Conservation (phyloP, 1,140 invertebrate species). For the Magallana ariakensis region DNA sequence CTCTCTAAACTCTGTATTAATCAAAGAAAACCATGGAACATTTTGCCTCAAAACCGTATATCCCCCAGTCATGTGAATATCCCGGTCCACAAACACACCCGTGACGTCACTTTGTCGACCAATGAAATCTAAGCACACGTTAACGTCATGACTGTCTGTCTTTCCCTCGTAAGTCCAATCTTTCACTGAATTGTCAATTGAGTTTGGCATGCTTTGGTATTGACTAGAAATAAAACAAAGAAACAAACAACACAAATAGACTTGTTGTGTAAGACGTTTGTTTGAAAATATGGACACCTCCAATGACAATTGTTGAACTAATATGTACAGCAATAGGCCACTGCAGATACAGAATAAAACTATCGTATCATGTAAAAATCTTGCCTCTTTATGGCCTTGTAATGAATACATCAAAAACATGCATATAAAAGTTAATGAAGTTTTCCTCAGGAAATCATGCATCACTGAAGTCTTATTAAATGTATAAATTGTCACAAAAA, state of each 20-base stretch:
- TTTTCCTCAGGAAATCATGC: slow-evolving; percentile 15
- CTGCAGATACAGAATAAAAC: slow-evolving; percentile 64
- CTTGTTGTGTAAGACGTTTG: not conserved
- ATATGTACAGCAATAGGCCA: slow-evolving; percentile 45
- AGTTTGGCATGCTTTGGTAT: slow-evolving; percentile 46
- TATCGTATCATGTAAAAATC: slow-evolving; percentile 73
- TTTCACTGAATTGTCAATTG: slow-evolving; percentile 48
- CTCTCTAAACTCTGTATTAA: slow-evolving; percentile 73
- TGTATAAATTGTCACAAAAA: not conserved
- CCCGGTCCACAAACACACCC: slow-evolving; percentile 72
- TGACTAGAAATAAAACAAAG: slow-evolving; percentile 56
- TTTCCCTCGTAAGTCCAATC: slow-evolving; percentile 65
- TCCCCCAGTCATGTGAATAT: slow-evolving; percentile 70
- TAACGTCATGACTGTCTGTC: slow-evolving; percentile 67
- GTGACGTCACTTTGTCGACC: slow-evolving; percentile 67
- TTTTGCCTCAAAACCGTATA: slow-evolving; percentile 71
- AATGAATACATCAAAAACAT: slow-evolving; percentile 68
- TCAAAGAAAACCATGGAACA: slow-evolving; percentile 70
- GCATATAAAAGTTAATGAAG: not conserved
- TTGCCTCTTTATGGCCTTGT: slow-evolving; percentile 70
- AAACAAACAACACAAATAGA: not conserved
- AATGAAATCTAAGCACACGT: slow-evolving; percentile 71
- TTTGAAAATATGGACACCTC: not conserved
- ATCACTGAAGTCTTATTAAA: not conserved
- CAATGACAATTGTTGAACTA: not conserved